A percentile compares a stretch with the other conserved stretches of the same genome.
phyloP scores from a whole-genome alignment of 2,797 vertebrate genomes.

The Enteromius thamalakanensis region DNA sequence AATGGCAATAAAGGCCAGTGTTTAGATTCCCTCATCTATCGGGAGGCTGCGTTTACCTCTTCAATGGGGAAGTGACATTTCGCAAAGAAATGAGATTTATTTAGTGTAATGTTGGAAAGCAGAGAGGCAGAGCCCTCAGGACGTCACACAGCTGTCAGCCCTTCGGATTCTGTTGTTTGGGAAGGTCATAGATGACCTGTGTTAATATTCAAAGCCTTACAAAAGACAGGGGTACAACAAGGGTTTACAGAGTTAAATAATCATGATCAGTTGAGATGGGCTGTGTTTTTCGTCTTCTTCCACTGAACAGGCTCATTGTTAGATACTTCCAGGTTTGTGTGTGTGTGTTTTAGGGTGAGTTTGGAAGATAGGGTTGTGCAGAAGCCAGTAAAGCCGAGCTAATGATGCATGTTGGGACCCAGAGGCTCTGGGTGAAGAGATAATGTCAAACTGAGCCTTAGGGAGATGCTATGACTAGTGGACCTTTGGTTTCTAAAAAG shows the following conservation, averaged over 20 bases:
- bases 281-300: not conserved
- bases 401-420: conserved; percentile 23
- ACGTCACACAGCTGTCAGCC: conserved; percentile 28
- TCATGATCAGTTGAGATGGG: not conserved
- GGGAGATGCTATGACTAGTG: conserved; percentile 10
- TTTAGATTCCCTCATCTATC: conserved; percentile 56
- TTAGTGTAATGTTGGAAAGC: conserved; percentile 46
- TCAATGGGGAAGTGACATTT: conserved; percentile 54
- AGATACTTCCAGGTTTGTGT: not conserved
- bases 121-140: conserved; percentile 52
- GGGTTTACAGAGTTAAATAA: not conserved
- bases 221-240: not conserved
- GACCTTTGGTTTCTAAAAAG: not conserved
- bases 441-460: not conserved
- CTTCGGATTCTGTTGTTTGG: conserved; percentile 51
- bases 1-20: conserved; percentile 48
- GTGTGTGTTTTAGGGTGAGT: not conserved
- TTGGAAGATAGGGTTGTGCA: not conserved
- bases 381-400: conserved; percentile 4
- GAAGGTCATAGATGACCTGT: conserved; percentile 41
- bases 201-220: conserved; percentile 62
- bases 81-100: conserved; percentile 65
- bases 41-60: conserved; percentile 74
- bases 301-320: not conserved
- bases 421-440: conserved; percentile 4